Base-by-base conservation (phyloP, 2,797 vertebrate genomes). In the Silurus lanzhouensis region DNA sequence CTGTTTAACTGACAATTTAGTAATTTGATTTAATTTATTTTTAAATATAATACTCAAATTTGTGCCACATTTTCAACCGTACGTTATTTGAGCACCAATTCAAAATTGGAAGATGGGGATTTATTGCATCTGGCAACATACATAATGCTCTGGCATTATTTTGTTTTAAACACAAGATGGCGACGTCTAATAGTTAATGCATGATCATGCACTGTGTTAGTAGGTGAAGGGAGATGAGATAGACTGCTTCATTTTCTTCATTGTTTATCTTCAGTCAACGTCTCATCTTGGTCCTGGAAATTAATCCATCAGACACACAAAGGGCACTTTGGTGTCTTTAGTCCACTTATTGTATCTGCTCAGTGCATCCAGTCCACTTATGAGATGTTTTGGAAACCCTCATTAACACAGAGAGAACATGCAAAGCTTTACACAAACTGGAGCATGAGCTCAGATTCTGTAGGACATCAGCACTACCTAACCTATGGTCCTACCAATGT, bases 151-250 rank as follows among this genome's bases (percentile, higher is more conserved):
- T 48, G 14, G 70, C 52, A 70, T 58, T 61, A 38, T 67, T 46
- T 52, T 1, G n/a, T 1, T 58, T 20, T 27, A 7, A 44, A 19
- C 85, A 27, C 85, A 52, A 31, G 85, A 78, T 82, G 81, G 85
- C n/a, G 85, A 6, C 46, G 80, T 81, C 10, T 70, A 44, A 82
- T 66, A 48, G 58, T 22, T 3, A 22, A 68, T 68, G 13, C 15
- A 13, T 13, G n/a, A 17, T 1, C 60, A 52, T 25, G 22, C 17
- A 3, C 20, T 6, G 60, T 63, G 58, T 6, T 6, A 55, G 71
- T 75, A 78, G 52, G 66, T 61, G 64, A 20, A 38, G 48, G 2
- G 66, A 13, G 13, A 63, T n/a, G 20, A 44, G 9, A 2, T 25
- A 14, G 12, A n/a, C 8, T 25, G 60, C 38, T 44, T 70, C 31